Evolutionary conservation across 2,113 vertebrate species (phyloP).

Genomic region (Vulpes ferrilata): DNA sequence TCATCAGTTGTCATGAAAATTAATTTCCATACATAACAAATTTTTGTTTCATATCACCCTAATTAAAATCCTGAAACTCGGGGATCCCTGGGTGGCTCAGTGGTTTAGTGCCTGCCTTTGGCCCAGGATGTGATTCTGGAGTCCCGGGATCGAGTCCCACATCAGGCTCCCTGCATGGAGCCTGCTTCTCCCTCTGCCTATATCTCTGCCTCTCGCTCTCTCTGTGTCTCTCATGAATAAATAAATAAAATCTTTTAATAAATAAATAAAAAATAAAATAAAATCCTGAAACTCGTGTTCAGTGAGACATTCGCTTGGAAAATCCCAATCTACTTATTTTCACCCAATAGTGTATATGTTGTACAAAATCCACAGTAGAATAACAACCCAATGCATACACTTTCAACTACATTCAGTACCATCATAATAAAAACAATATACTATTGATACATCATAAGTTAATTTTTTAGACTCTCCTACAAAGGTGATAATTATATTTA

Average conservation of each 20-base stretch:
- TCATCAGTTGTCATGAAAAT: background rate
- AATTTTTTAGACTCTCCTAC: background rate
- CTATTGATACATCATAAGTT: background rate
- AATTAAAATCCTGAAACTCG: background rate
- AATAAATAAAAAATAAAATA: background rate
- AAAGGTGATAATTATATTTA: background rate
- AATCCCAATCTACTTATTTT: background rate
- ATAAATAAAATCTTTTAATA: too few relatives aligned
- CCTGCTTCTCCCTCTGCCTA: too few relatives aligned
- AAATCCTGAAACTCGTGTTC: background rate
- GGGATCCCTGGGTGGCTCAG: too few relatives aligned
- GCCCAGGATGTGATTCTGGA: too few relatives aligned
- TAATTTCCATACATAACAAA: background rate
- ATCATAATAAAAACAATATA: background rate
- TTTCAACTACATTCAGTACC: background rate
- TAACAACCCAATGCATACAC: background rate
- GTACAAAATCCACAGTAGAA: background rate
- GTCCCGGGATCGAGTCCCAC: too few relatives aligned
- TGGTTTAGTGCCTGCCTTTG: too few relatives aligned
- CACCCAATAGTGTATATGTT: background rate
- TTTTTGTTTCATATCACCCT: background rate
- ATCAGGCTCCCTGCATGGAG: too few relatives aligned
- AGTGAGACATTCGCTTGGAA: background rate
- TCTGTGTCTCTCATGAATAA: too few relatives aligned
- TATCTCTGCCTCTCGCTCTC: too few relatives aligned